Evolutionary conservation across 2,797 vertebrate genomes (phyloP).

Genomic region (Xenops minutus): DNA sequence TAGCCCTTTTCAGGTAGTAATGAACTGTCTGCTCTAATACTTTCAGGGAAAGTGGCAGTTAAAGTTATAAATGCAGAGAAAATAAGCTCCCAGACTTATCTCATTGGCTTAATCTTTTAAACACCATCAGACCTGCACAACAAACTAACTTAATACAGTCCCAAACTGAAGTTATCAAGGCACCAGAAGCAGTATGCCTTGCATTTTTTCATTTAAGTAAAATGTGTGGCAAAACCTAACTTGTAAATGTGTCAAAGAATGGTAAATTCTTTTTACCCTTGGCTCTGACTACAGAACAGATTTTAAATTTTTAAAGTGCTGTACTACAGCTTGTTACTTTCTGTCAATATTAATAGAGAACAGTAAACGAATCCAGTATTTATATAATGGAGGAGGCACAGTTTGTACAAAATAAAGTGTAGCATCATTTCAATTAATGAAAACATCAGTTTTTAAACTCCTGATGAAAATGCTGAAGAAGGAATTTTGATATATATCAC

Average conservation of each 20-base stretch:
- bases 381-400: neutral
- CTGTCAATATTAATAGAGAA: neutral
- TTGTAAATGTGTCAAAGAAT: neutral
- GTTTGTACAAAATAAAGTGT: neutral
- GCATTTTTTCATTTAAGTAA: conserved; percentile 23
- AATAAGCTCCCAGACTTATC: conserved; percentile 34
- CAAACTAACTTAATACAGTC: neutral
- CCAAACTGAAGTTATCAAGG: neutral
- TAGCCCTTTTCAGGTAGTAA: conserved; percentile 31
- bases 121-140: neutral
- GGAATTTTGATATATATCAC: neutral
- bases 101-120: conserved; percentile 33
- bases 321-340: neutral
- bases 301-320: neutral
- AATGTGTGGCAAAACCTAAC: neutral
- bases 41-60: neutral
- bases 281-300: neutral
- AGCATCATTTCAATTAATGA: neutral
- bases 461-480: neutral
- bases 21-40: conserved; percentile 49
- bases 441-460: neutral
- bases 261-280: neutral
- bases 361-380: neutral
- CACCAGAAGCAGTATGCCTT: neutral
- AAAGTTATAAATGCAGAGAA: conserved; percentile 35